Base-by-base conservation (phyloP, 2,888 invertebrate species). In the Ophraella communa region DNA sequence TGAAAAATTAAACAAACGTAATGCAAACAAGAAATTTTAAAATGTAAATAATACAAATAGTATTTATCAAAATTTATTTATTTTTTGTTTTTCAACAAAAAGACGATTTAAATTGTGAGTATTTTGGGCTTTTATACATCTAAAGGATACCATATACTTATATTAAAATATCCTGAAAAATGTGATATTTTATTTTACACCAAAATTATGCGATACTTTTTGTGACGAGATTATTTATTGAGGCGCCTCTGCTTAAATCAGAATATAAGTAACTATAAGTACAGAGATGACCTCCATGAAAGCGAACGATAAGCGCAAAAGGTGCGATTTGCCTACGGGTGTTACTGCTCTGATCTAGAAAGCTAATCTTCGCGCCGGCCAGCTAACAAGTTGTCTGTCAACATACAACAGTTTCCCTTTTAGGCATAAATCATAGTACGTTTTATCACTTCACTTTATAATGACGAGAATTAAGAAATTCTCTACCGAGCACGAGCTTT, bases 321-420 rank as follows among this genome's bases (percentile, higher is more conserved):
- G 69, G 71, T 69, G 73, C 72, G 68, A 71, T 72, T 69, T 66
- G 67, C 69, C 73, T 70, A 65, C 62, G 42, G 67, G 72, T 69
- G n/a, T 44, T 20, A 62, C 33, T 63, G 69, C 66, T 67, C 65
- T 65, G 72, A 71, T 73, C 72, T 68, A 69, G 67, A 71, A 68
- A 73, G 66, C 69, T 73, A 71, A 73, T 73, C 73, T 74, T 72
- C 69, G 70, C 68, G 66, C 67, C 67, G 67, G 33, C 17, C 49
- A 4, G 65, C 71, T 73, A 74, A 73, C 72, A 73, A 74, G 71
- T 73, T 75, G 73, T 75, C 75, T 72, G 74, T 74, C 75, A 73
- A 69, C 72, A 71, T 64, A 71, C 73, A 73, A 71, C 63, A 64
- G 62, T 62, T 62, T 58, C 51, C 54, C 64, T 66, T 56, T 57